Base-by-base conservation (phyloP, 2,888 invertebrate species). In the Chesias legatella region DNA sequence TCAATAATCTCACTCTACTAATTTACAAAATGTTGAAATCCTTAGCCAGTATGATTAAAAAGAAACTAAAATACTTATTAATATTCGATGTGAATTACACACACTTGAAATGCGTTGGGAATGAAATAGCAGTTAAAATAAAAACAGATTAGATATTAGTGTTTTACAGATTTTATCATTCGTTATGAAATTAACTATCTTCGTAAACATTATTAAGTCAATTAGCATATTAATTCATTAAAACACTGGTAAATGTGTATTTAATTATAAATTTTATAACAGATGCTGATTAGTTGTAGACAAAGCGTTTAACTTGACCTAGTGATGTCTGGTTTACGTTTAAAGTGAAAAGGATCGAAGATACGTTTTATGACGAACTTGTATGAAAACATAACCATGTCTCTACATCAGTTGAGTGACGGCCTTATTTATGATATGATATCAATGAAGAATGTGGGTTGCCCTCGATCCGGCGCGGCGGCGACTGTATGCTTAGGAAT, bases 401-500 rank as follows among this genome's bases (percentile, higher is more conserved):
- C 63, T 65, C 52, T 58, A 58, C 56, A 62, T 55, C 60, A 60
- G 57, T 58, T 61, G 58, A 56, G 56, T 58, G 58, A 53, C 63
- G 67, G 62, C 57, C 63, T 70, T 78, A 79, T 76, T 78, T 76
- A 73, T 59, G 79, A 80, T n/a, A n/a, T 82, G 56, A 65, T 76
- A 81, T 80, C 80, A 63, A 48, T 37, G 36, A 67, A 67, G 75
- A 77, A 83, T 79, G 73, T 75, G 63, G 74, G 78, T 68, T 77
- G 73, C 73, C 68, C 70, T 72, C 72, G 77, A 73, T 67, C 60
- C 66, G 69, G 73, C 78, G 73, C 66, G 69, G 73, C 78, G 73
- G 72, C 73, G 71, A 73, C 64, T 69, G 64, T 79, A 75, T 77
- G 73, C 69, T 65, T 57, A 73, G 73, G 76, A 79, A 80, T 83